phyloP scores from a whole-genome alignment of 2,888 invertebrate genomes.

The Lycophotia porphyrea region DNA sequence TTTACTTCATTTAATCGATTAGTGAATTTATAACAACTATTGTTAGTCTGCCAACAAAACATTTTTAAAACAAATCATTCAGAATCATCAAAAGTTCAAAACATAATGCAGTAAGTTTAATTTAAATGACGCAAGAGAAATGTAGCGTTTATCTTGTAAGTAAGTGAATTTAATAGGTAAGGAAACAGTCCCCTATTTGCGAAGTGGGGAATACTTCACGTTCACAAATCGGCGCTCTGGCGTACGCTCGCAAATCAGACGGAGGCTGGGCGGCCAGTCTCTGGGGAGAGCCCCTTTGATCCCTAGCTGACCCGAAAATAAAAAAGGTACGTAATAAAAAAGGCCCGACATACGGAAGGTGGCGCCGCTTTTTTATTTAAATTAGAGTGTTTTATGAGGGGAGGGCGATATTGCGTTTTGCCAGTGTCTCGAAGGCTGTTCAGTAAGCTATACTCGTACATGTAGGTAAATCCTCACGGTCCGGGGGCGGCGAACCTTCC shows the following conservation, averaged over 20 bases:
- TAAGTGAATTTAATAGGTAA: slow-evolving; percentile 89
- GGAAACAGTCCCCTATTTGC: slow-evolving; percentile 88
- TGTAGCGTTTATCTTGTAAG: slow-evolving; percentile 58
- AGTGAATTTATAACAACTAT: neutral
- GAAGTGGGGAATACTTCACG: slow-evolving; percentile 82
- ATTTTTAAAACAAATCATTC: slow-evolving; percentile 1
- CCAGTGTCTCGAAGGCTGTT: slow-evolving; percentile 86
- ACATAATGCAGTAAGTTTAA: neutral
- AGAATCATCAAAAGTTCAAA: neutral
- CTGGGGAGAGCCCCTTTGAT: slow-evolving; percentile 89
- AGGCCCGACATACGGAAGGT: slow-evolving; percentile 90
- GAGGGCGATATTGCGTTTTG: slow-evolving; percentile 89
- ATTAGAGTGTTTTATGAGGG: slow-evolving; percentile 90
- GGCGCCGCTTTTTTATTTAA: slow-evolving; percentile 91
- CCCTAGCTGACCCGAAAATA: slow-evolving; percentile 90
- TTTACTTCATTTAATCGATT: slow-evolving; percentile 14
- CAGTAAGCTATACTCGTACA: slow-evolving; percentile 80
- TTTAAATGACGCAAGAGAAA: slow-evolving; percentile 15
- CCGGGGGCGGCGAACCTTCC: slow-evolving; percentile 79
- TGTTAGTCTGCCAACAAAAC: slow-evolving; percentile 1
- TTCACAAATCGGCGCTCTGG: slow-evolving; percentile 89
- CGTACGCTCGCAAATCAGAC: slow-evolving; percentile 88
- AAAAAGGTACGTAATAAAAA: slow-evolving; percentile 90
- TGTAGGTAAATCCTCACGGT: slow-evolving; percentile 79
- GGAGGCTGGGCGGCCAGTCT: slow-evolving; percentile 80